These are phyloP conservation scores for Diacarnus erythraeanus DNA, from an alignment of 37 sponge, comb jelly and placozoan species.

Conservation along the genomic window DNA sequence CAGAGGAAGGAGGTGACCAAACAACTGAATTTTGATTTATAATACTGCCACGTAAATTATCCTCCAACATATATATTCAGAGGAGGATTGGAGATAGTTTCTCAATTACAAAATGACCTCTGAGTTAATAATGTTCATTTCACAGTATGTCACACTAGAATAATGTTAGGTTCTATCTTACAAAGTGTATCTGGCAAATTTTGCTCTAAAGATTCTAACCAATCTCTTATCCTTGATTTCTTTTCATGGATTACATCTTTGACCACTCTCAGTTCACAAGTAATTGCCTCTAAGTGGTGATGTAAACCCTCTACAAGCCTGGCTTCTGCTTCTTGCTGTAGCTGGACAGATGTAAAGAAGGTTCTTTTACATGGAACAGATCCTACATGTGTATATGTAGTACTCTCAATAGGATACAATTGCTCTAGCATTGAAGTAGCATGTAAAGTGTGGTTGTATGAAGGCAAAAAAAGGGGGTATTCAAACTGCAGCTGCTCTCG, in stretches of 20 bases:
- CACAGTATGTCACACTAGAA: background rate
- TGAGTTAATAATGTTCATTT: too few species aligned
- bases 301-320: background rate
- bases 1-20: background rate
- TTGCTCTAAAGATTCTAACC: background rate
- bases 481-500: constrained; percentile 5
- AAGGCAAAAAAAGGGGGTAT: background rate
- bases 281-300: too few species aligned
- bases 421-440: background rate
- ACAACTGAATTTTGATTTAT: too few species aligned
- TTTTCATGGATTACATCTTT: background rate
- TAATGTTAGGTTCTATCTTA: constrained; percentile 2
- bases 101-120: too few species aligned
- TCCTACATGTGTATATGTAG: background rate
- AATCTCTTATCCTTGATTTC: background rate
- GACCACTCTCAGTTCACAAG: background rate
- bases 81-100: too few species aligned
- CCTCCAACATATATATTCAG: too few species aligned
- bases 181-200: constrained; percentile 8
- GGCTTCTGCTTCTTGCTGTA: background rate
- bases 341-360: constrained; percentile 3
- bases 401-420: background rate
- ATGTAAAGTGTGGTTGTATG: background rate
- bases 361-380: background rate
- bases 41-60: too few species aligned